Evolutionary conservation across 2,797 vertebrate species (phyloP), one percentile per base, ranked within the genome.

Genomic region (Rousettus madagascariensis): DNA sequence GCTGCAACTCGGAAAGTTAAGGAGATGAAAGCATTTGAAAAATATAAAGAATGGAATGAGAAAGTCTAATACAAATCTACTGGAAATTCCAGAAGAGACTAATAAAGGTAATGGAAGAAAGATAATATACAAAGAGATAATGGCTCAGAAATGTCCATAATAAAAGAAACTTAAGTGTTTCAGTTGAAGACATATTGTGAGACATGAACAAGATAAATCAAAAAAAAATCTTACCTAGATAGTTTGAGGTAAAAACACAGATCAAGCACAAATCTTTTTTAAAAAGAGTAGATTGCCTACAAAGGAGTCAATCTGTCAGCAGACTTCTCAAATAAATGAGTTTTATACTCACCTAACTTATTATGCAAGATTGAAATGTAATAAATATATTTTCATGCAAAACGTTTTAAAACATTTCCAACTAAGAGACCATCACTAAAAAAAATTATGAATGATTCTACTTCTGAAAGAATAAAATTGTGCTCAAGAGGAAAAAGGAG

Each of bases 391-490:
- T 94, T 94, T 85, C 24, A 84, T 30, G 41, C 28, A 83, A 92
- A 85, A 71, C 72, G 16, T 78, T 96, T 92, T 28, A 80, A 91
- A 92, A 33, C 24, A 8, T 41, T 91, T 80, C 46, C 43, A 88
- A 75, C 36, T 38, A 65, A 69, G 13, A 71, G 30, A 41, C 38
- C 6, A 46, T 53, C 33, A 41, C 53, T 85, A 55, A 94, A 55
- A 87, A 24, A 74, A 41, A n/a, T 5, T 33, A 36, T 68, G 49
- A 26, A 66, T 84, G 53, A 87, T 78, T 86, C 65, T 90, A 68
- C 26, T 41, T 63, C 36, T 84, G 59, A 75, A 93, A 66, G 51
- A 90, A 82, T 78, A 51, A 92, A 92, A 46, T 12, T 74, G 15
- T 33, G 10, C 17, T 66, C 26, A 41, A 55, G 26, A 57, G 12